Percentiles rank a stretch among this genome's conserved stretches.
phyloP scores from a whole-genome alignment of 2,797 vertebrate species.

The Capromys pilorides region DNA sequence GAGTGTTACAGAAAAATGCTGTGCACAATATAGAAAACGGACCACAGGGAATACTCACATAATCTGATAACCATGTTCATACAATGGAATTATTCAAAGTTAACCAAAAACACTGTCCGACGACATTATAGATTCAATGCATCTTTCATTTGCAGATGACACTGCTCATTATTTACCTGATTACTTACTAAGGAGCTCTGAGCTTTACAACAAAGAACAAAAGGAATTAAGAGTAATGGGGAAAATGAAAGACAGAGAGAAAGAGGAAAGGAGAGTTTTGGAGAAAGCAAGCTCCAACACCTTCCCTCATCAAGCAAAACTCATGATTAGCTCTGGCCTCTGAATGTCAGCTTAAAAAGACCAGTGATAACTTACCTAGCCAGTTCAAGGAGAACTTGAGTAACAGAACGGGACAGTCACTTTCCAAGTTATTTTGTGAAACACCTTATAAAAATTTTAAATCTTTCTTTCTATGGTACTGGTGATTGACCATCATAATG shows the following conservation, averaged over 20 bases:
- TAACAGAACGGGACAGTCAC: neutral
- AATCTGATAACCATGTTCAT: neutral
- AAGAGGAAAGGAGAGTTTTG: neutral
- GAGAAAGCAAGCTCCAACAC: neutral
- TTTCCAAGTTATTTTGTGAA: neutral
- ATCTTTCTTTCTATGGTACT: neutral
- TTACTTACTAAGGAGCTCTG: neutral
- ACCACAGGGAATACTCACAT: conserved; percentile 15
- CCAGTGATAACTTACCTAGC: neutral
- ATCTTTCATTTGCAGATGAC: neutral
- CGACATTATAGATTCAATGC: neutral
- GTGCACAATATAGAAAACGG: neutral
- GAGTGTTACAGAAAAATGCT: conserved; percentile 25
- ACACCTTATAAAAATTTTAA: neutral
- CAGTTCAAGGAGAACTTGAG: neutral
- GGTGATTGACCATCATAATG: neutral
- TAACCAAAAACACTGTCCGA: conserved; percentile 4
- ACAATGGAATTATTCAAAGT: conserved; percentile 10
- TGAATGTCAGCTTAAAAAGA: neutral
- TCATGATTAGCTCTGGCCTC: neutral
- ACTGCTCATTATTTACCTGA: conserved; percentile 18
- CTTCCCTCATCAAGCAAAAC: neutral
- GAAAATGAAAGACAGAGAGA: neutral
- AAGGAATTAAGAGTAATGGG: neutral
- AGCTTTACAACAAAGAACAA: neutral